Conservation (phyloP, 2,113 vertebrate species). For the Menidia beryllina region DNA sequence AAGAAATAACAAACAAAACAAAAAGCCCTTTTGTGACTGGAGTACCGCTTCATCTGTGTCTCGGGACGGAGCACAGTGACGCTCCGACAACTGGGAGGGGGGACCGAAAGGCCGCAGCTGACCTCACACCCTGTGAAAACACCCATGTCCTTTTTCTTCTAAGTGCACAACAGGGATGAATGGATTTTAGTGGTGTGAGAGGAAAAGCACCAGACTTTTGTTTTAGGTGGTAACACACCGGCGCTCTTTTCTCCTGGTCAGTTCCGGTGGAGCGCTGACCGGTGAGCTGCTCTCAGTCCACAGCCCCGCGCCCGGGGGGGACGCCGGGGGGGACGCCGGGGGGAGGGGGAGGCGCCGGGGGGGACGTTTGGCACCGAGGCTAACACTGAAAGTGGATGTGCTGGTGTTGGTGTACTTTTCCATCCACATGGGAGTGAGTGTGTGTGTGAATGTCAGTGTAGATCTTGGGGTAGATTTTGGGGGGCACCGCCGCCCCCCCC, state of each 20-base stretch:
- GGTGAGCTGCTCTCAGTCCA: slow-evolving; percentile 37
- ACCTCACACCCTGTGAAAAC: slow-evolving; percentile 29
- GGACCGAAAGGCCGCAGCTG: slow-evolving; percentile 41
- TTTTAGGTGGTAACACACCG: slow-evolving; percentile 55
- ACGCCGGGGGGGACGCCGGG: slow-evolving; percentile 6
- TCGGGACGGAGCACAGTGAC: slow-evolving; percentile 14
- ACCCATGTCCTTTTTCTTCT: slow-evolving; percentile 46
- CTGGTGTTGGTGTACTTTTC: slow-evolving; percentile 94
- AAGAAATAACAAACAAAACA: slow-evolving; percentile 22
- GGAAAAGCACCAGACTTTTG: slow-evolving; percentile 61
- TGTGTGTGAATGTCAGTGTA: slow-evolving; percentile 95
- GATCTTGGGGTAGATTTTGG: slow-evolving; percentile 96
- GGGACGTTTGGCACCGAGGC: slow-evolving; percentile 45
- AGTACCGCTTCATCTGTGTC: slow-evolving; percentile 58
- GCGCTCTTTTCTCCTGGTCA: slow-evolving; percentile 32
- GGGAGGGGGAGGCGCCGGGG: slow-evolving; percentile 17
- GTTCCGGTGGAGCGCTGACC: slow-evolving; percentile 28
- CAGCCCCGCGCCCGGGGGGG: slow-evolving; percentile 27
- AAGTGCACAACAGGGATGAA: slow-evolving; percentile 67
- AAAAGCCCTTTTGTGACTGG: slow-evolving; percentile 63
- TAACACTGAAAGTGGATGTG: slow-evolving; percentile 97
- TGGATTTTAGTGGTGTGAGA: slow-evolving; percentile 71
- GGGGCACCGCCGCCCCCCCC: slow-evolving; percentile 78
- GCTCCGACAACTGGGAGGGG: slow-evolving; percentile 42
- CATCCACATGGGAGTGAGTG: slow-evolving; percentile 92